Percentiles rank a stretch among this genome's conserved stretches.
Conservation (phyloP, 2,888 invertebrate genomes). For the Lumbricus terrestris region DNA sequence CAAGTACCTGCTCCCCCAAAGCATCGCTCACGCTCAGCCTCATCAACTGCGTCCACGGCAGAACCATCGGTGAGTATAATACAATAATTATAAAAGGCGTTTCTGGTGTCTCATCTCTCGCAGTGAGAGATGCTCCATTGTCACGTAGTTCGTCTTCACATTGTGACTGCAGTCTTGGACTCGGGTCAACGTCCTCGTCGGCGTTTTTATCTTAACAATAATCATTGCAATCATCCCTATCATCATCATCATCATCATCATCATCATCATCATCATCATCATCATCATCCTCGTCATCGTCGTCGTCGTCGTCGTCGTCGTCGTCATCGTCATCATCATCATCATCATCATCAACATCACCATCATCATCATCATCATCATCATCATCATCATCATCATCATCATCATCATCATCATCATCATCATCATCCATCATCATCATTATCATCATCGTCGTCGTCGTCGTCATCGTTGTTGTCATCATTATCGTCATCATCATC, state of each 20-base stretch:
- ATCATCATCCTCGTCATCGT: constrained; percentile 13
- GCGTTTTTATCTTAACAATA: neutral
- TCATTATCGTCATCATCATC: constrained; percentile 14
- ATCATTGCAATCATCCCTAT: constrained; percentile 15
- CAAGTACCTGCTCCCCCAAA: neutral
- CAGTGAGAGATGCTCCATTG: neutral
- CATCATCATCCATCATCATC: constrained; percentile 17
- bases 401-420: constrained; percentile 17
- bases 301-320: too few species aligned
- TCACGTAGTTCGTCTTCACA: neutral
- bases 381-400: constrained; percentile 20
- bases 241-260: constrained; percentile 14
- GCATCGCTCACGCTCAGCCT: neutral
- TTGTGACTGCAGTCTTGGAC: neutral
- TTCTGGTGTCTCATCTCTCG: neutral
- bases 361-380: constrained; percentile 15
- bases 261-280: constrained; percentile 18
- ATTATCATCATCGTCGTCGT: constrained; percentile 18
- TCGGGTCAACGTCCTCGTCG: neutral
- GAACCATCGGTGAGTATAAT: neutral
- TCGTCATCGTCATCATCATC: constrained; percentile 20
- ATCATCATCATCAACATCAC: constrained; percentile 8
- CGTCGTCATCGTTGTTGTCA: too few species aligned
- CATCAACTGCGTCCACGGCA: neutral
- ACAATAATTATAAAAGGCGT: too few species aligned